A percentile compares a stretch with the other conserved stretches of the same genome.
Evolutionary conservation across 2,113 vertebrate genomes (phyloP).

Genomic region (Eolophus roseicapilla): DNA sequence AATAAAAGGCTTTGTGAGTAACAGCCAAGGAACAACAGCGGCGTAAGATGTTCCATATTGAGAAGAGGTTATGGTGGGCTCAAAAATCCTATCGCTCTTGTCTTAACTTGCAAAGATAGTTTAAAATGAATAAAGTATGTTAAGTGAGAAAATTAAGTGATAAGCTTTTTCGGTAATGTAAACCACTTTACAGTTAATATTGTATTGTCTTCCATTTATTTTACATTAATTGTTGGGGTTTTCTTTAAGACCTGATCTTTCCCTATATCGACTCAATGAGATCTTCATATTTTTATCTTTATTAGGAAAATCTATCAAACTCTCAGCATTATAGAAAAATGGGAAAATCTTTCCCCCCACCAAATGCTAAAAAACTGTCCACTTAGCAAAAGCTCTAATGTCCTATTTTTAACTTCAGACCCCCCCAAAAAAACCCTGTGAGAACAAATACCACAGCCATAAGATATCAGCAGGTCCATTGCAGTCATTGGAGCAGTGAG

Average conservation of each 20-base stretch:
- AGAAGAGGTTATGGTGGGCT: not conserved
- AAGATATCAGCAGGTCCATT: not conserved
- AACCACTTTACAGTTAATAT: not conserved
- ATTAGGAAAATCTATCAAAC: not conserved
- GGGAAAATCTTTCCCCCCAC: accelerated
- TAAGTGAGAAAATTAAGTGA: not conserved
- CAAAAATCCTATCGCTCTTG: not conserved
- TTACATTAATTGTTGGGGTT: not conserved
- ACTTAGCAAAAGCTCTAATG: not conserved
- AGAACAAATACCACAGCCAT: not conserved
- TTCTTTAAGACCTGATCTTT: not conserved
- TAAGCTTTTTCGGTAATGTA: not conserved
- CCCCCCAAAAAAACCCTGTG: not conserved
- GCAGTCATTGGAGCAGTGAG: not conserved
- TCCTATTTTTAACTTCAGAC: not conserved
- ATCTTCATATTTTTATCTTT: not conserved
- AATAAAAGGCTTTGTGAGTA: not conserved
- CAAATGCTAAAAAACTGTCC: not conserved
- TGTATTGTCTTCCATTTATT: not conserved
- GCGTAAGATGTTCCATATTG: accelerated
- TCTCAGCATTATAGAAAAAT: not conserved
- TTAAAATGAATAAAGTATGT: not conserved
- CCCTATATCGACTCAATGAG: not conserved
- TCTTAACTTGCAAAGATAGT: not conserved
- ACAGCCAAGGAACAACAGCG: not conserved